phyloP scores from a whole-genome alignment of 2,797 vertebrate species.

The Momotus momota region DNA sequence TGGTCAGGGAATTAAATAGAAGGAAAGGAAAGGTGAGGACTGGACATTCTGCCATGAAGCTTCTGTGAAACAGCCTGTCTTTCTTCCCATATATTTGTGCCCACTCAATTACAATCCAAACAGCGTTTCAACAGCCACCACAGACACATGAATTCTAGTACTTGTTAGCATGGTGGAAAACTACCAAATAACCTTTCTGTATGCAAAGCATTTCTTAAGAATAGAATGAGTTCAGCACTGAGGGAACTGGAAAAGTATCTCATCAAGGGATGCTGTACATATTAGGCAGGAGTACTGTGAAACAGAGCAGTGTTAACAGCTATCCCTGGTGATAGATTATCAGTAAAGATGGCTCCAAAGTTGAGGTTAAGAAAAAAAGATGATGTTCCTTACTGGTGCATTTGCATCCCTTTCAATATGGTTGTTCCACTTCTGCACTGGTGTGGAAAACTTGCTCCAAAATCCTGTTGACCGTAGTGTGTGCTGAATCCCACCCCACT shows the following conservation, averaged over 20 bases:
- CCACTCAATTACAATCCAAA: not conserved
- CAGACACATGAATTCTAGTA: not conserved
- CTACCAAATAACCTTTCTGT: not conserved
- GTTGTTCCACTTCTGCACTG: not conserved
- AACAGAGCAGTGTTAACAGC: not conserved
- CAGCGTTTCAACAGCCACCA: not conserved
- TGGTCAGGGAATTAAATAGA: not conserved
- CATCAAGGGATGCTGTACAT: not conserved
- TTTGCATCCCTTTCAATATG: not conserved
- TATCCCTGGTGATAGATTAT: fast-evolving
- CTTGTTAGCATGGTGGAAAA: not conserved
- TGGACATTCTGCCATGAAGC: fast-evolving
- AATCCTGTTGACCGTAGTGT: not conserved
- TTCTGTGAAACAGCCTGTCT: not conserved
- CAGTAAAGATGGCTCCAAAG: not conserved
- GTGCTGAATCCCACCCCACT: fast-evolving
- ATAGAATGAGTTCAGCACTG: not conserved
- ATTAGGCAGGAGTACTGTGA: not conserved
- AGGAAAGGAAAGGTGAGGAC: not conserved
- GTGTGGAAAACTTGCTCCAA: not conserved
- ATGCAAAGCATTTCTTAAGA: slow-evolving; percentile 8
- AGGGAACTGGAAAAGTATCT: not conserved
- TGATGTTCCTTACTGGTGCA: not conserved
- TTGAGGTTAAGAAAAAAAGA: not conserved
- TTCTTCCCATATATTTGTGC: not conserved